Conservation (phyloP, 1,140 invertebrate species). For the Tetragnatha versicolor region DNA sequence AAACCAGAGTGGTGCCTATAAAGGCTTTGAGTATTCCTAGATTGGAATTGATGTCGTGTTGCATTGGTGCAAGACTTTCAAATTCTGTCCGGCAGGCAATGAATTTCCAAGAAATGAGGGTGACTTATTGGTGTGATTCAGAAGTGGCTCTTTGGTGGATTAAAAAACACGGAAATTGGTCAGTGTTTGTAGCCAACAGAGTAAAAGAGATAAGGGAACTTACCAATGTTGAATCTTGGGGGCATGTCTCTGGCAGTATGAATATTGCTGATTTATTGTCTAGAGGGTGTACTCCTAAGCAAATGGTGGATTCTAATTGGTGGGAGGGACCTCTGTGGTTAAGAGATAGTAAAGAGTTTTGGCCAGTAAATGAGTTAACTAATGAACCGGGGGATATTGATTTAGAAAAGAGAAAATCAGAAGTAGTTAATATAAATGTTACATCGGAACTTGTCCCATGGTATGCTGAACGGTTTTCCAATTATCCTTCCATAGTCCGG, state of each 20-base stretch:
- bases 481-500: not conserved
- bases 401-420: not conserved
- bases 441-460: not conserved
- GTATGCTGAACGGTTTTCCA: not conserved
- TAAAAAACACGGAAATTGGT: not conserved
- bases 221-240: not conserved
- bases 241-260: conserved; percentile 2
- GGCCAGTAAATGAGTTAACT: conserved; percentile 3
- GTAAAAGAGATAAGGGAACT: not conserved
- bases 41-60: conserved; percentile 14
- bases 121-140: conserved; percentile 8
- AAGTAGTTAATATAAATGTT: not conserved
- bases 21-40: conserved; percentile 12
- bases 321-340: conserved; percentile 9
- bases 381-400: not conserved
- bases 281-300: not conserved
- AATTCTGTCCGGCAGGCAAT: not conserved
- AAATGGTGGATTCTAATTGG: conserved; percentile 1
- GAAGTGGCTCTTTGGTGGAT: conserved; percentile 9
- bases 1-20: conserved; percentile 28
- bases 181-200: not conserved
- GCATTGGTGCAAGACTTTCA: not conserved
- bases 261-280: conserved; percentile 26
- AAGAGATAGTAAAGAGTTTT: not conserved
- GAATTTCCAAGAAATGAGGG: not conserved